Evolutionary conservation across 2,888 invertebrate species (phyloP).

Genomic region (Drosophila bunnanda): DNA sequence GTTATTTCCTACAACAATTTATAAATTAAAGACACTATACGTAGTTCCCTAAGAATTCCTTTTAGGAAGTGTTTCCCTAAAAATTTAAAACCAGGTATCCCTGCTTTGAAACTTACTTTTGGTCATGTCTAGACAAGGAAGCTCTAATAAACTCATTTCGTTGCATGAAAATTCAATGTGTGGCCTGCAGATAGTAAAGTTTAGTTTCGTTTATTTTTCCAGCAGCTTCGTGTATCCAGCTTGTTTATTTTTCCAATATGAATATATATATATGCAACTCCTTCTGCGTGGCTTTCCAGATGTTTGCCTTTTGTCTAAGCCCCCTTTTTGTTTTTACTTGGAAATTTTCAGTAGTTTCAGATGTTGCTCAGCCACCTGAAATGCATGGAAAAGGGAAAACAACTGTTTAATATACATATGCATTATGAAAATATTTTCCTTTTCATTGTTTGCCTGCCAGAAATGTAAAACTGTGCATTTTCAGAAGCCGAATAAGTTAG

Average conservation of each 20-base stretch:
- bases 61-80: too few relatives aligned
- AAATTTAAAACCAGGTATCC: not conserved
- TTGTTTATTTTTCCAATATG: slow-evolving; percentile 39
- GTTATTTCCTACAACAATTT: too few relatives aligned
- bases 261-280: slow-evolving; percentile 12
- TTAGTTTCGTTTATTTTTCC: slow-evolving; percentile 45
- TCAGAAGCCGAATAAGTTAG: slow-evolving; percentile 3
- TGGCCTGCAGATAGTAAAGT: slow-evolving; percentile 38
- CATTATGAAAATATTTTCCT: slow-evolving; percentile 23
- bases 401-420: slow-evolving; percentile 40
- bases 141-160: slow-evolving; percentile 70
- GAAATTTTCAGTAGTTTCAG: slow-evolving; percentile 32
- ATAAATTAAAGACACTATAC: too few relatives aligned
- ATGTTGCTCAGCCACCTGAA: slow-evolving; percentile 51
- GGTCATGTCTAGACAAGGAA: slow-evolving; percentile 55
- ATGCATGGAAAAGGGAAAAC: slow-evolving; percentile 37
- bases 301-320: slow-evolving; percentile 32
- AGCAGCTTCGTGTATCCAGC: slow-evolving; percentile 30
- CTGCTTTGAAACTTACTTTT: slow-evolving; percentile 65
- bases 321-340: slow-evolving; percentile 28
- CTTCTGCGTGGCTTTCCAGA: slow-evolving; percentile 7
- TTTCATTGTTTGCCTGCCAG: slow-evolving; percentile 18
- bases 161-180: slow-evolving; percentile 59
- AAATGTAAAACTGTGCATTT: slow-evolving; percentile 17
- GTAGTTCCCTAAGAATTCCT: too few relatives aligned